Conservation (phyloP, 1,140 invertebrate genomes). For the Agraylea sexmaculata region DNA sequence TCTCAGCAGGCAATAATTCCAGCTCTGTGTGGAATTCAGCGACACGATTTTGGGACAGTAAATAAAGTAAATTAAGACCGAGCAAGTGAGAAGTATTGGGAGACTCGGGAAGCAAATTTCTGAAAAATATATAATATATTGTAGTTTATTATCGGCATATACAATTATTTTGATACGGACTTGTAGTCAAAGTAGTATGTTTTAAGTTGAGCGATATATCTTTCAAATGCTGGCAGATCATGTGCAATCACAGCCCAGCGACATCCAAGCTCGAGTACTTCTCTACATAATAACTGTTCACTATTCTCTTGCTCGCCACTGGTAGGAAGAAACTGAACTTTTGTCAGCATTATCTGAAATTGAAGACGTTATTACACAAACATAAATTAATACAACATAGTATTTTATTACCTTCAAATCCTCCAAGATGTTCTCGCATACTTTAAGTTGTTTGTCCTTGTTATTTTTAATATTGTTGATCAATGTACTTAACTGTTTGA, state of each 20-base stretch:
- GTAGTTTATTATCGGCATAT: background rate
- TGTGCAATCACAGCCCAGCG: conserved; percentile 86
- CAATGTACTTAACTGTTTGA: too few relatives aligned
- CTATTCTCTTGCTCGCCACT: conserved; percentile 70
- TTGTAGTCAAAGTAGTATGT: conserved; percentile 97
- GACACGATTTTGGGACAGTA: conserved; percentile 93
- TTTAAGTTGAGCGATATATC: conserved; percentile 94
- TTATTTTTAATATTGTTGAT: too few relatives aligned
- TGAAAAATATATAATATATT: conserved; percentile 29
- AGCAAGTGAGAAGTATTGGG: conserved; percentile 90
- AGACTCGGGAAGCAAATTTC: conserved; percentile 76
- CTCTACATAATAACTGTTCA: conserved; percentile 80
- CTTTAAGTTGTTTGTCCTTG: too few relatives aligned
- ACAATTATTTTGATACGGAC: conserved; percentile 30
- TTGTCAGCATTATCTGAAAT: conserved; percentile 71
- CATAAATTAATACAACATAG: conserved; percentile 22
- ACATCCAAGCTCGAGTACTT: conserved; percentile 91
- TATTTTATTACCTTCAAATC: conserved; percentile 1
- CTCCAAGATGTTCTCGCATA: too few relatives aligned
- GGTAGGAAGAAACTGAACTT: conserved; percentile 79
- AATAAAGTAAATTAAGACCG: conserved; percentile 87
- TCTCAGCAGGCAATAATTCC: conserved; percentile 85
- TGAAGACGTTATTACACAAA: too few relatives aligned
- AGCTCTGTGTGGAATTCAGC: conserved; percentile 98
- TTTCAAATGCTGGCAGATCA: conserved; percentile 89